phyloP scores from a whole-genome alignment of 2,113 vertebrate species.

The Spermophilus dauricus region DNA sequence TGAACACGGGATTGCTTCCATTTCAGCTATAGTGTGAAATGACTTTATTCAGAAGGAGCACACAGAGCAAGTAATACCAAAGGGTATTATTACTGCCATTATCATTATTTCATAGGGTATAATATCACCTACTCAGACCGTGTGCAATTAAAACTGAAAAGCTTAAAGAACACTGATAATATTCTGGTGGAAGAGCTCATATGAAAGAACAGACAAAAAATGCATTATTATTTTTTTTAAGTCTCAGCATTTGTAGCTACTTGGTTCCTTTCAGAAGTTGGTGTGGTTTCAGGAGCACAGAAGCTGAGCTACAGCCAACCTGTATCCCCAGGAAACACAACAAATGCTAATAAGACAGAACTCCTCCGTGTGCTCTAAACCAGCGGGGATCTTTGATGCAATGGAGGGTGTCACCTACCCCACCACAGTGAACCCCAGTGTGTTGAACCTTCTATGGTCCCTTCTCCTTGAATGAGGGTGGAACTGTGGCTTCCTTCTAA shows the following conservation, averaged over 20 bases:
- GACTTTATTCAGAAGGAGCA: background rate
- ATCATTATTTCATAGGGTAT: background rate
- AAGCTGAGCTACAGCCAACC: background rate
- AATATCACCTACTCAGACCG: background rate
- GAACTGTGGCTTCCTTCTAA: background rate
- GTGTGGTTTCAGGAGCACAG: background rate
- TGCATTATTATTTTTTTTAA: background rate
- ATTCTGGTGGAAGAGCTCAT: background rate
- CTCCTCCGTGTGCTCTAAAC: background rate
- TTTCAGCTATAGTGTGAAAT: background rate
- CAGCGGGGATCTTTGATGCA: background rate
- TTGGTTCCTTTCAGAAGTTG: background rate
- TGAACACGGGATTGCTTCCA: background rate
- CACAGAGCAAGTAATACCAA: background rate
- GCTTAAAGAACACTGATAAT: background rate
- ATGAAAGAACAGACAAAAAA: background rate
- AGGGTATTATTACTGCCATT: background rate
- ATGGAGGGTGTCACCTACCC: rapidly evolving
- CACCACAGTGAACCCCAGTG: background rate
- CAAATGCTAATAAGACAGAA: background rate
- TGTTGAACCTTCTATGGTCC: background rate
- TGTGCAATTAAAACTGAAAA: background rate
- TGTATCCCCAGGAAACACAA: background rate
- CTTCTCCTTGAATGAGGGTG: background rate
- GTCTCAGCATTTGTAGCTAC: background rate